Conservation (phyloP, 2,113 vertebrate species). For the Rynchops niger region DNA sequence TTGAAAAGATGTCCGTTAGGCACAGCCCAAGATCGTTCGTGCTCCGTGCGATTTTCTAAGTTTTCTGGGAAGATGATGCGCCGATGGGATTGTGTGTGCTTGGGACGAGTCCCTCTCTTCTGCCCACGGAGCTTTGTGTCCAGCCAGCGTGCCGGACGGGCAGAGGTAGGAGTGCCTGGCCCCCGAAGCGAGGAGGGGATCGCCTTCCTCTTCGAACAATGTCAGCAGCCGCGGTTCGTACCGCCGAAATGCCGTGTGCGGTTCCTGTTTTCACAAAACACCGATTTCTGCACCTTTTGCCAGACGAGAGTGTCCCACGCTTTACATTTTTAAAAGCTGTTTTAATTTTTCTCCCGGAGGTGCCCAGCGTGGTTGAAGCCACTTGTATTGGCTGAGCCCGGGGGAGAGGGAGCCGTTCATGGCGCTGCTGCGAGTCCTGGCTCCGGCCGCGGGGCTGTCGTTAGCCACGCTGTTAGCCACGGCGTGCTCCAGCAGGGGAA, state of each 20-base stretch:
- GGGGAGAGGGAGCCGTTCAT: background rate
- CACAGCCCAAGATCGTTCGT: background rate
- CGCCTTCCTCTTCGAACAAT: too few relatives aligned
- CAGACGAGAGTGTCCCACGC: background rate
- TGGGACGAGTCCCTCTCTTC: background rate
- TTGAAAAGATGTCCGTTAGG: background rate
- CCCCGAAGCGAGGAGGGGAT: too few relatives aligned
- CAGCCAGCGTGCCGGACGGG: background rate
- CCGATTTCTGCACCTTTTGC: background rate
- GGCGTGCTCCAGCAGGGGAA: background rate
- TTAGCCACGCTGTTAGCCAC: background rate
- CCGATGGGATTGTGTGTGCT: background rate
- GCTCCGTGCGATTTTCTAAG: background rate
- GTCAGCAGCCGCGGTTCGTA: background rate
- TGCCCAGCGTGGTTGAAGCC: background rate
- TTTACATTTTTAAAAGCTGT: background rate
- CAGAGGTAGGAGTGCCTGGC: background rate
- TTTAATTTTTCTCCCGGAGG: background rate
- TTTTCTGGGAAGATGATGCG: background rate
- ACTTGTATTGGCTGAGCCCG: background rate
- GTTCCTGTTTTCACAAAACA: too few relatives aligned
- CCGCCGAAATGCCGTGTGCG: background rate
- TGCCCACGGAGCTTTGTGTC: background rate
- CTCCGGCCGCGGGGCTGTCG: accelerated
- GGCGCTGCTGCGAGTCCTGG: background rate